A percentile compares a stretch with the other conserved stretches of the same genome.
These are phyloP conservation scores for Cheirogaleus major DNA, from an alignment of 2,797 vertebrate genomes.

Conservation along the genomic window DNA sequence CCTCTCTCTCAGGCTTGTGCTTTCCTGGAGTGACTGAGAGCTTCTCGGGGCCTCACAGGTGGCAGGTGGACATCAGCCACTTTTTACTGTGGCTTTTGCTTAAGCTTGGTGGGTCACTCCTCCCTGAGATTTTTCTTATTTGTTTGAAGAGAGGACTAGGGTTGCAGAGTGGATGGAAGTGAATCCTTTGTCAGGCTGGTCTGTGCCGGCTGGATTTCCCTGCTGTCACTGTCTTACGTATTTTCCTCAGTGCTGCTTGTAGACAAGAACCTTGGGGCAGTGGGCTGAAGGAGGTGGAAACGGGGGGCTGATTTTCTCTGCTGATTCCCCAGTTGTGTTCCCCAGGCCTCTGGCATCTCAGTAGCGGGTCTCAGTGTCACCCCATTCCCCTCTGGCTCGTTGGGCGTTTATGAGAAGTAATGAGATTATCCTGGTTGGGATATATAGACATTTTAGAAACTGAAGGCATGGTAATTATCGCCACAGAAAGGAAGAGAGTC, in stretches of 20 bases:
- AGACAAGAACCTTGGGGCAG: background rate
- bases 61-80: too few species aligned
- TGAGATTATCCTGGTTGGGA: background rate
- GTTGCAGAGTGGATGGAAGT: background rate
- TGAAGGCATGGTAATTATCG: background rate
- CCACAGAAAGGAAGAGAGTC: accelerated
- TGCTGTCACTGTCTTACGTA: background rate
- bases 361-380: background rate
- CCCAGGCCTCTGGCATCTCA: too few species aligned
- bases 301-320: too few species aligned
- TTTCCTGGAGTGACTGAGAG: background rate
- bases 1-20: background rate
- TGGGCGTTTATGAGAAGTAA: background rate
- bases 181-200: background rate
- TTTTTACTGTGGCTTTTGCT: background rate
- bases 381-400: background rate
- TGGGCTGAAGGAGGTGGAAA: background rate
- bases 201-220: background rate
- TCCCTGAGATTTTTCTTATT: too few species aligned
- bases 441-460: background rate
- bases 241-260: background rate
- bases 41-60: background rate
- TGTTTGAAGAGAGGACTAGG: background rate
- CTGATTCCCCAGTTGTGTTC: background rate
- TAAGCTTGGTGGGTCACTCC: background rate